These are phyloP conservation scores for Perizoma flavofasciatum DNA, from an alignment of 2,888 invertebrate genomes.

Conservation along the genomic window DNA sequence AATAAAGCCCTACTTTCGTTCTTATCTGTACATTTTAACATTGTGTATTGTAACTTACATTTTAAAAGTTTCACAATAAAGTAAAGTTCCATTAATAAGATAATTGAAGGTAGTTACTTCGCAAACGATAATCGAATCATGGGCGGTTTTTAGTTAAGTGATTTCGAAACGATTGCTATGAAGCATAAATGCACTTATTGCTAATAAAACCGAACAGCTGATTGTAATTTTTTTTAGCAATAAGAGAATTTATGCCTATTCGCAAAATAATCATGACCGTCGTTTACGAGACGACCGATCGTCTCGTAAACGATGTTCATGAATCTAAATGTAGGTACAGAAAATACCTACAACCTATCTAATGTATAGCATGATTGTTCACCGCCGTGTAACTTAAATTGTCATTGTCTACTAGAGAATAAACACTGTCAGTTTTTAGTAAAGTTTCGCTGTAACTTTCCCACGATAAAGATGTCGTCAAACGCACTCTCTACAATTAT, in stretches of 20 bases:
- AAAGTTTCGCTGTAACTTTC: slow-evolving; percentile 24
- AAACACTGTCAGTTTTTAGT: slow-evolving; percentile 17
- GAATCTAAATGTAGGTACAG: too few relatives aligned
- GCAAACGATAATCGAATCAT: slow-evolving; percentile 41
- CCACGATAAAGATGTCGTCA: slow-evolving; percentile 27
- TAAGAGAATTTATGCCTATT: too few relatives aligned
- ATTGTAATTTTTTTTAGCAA: too few relatives aligned
- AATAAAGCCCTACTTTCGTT: too few relatives aligned
- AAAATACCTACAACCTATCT: too few relatives aligned
- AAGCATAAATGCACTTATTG: neutral
- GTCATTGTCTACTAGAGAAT: slow-evolving; percentile 5
- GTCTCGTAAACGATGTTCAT: too few relatives aligned
- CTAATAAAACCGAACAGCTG: neutral
- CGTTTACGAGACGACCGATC: too few relatives aligned
- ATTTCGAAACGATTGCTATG: slow-evolving; percentile 12
- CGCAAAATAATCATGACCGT: too few relatives aligned
- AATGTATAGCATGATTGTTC: too few relatives aligned
- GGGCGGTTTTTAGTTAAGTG: slow-evolving; percentile 27
- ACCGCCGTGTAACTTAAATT: neutral
- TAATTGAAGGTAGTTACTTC: slow-evolving; percentile 37
- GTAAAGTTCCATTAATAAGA: slow-evolving; percentile 38
- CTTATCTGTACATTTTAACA: too few relatives aligned
- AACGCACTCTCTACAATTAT: slow-evolving; percentile 21
- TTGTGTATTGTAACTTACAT: slow-evolving; percentile 6
- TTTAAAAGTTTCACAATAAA: slow-evolving; percentile 36